These are phyloP conservation scores for Clarias gariepinus DNA, from an alignment of 2,113 vertebrate species.

Conservation along the genomic window DNA sequence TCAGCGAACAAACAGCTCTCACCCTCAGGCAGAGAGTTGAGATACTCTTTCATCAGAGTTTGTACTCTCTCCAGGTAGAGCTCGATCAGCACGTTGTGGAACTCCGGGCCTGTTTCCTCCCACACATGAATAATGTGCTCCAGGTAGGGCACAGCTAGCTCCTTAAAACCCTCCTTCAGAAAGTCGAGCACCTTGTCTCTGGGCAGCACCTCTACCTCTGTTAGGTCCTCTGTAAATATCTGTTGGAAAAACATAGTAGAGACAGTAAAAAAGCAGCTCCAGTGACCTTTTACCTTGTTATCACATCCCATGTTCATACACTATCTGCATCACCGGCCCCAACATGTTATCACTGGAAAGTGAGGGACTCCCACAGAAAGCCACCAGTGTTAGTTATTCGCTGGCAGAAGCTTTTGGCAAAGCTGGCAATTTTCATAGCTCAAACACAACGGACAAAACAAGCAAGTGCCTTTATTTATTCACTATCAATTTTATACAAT, in stretches of 20 bases:
- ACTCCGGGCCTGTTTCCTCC: constrained; percentile 85
- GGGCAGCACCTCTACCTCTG: constrained; percentile 91
- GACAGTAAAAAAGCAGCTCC: background rate
- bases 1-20: constrained; percentile 8
- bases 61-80: constrained; percentile 95
- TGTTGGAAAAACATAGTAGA: constrained; percentile 57
- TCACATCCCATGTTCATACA: background rate
- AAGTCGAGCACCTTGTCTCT: constrained; percentile 87
- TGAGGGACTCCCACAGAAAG: background rate
- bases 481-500: background rate
- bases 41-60: constrained; percentile 93
- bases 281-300: background rate
- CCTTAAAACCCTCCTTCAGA: constrained; percentile 89
- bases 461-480: background rate
- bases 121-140: constrained; percentile 91
- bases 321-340: background rate
- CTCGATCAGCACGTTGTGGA: constrained; percentile 94
- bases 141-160: constrained; percentile 90
- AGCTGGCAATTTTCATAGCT: background rate
- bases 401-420: background rate
- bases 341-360: background rate
- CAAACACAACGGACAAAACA: background rate
- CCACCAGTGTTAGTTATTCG: background rate
- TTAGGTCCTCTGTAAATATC: constrained; percentile 98
- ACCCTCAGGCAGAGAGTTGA: constrained; percentile 87